Evolutionary conservation across 1,140 invertebrate genomes (phyloP).

Genomic region (Agraylea sexmaculata): DNA sequence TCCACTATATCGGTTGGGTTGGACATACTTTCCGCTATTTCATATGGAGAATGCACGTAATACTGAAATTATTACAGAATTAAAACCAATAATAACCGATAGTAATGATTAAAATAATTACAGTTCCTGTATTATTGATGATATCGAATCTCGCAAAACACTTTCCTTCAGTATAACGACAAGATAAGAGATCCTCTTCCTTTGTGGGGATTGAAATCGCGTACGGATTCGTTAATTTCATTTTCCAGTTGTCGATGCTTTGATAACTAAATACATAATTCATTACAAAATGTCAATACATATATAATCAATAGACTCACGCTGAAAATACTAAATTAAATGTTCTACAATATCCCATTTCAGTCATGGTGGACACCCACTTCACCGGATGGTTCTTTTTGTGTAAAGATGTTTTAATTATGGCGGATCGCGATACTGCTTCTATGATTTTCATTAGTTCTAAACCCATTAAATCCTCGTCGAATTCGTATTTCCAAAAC

Average conservation of each 20-base stretch:
- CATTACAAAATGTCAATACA: conserved; percentile 1
- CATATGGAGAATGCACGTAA: conserved; percentile 46
- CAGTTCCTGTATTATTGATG: conserved; percentile 28
- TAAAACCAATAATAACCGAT: not conserved
- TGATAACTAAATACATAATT: conserved; percentile 14
- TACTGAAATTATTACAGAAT: conserved; percentile 31
- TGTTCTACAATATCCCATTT: conserved; percentile 42
- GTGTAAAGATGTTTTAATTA: conserved; percentile 9
- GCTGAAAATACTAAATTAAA: conserved; percentile 39
- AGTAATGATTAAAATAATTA: conserved; percentile 17
- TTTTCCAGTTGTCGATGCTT: conserved; percentile 15
- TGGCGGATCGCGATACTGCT: conserved; percentile 26
- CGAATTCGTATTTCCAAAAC: conserved; percentile 40
- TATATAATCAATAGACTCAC: conserved; percentile 16
- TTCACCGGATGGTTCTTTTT: conserved; percentile 22
- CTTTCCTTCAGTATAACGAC: conserved; percentile 41
- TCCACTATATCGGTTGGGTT: conserved; percentile 34
- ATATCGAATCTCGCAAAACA: conserved; percentile 38
- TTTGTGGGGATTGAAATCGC: conserved; percentile 4
- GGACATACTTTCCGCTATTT: conserved; percentile 41
- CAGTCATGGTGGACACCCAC: conserved; percentile 42
- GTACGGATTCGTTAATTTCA: conserved; percentile 5
- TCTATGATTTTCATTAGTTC: conserved; percentile 35
- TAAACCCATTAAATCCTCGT: conserved; percentile 33
- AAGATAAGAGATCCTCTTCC: conserved; percentile 28